Evolutionary conservation across 2,888 invertebrate genomes (phyloP).

Genomic region (Lysandra bellargus): DNA sequence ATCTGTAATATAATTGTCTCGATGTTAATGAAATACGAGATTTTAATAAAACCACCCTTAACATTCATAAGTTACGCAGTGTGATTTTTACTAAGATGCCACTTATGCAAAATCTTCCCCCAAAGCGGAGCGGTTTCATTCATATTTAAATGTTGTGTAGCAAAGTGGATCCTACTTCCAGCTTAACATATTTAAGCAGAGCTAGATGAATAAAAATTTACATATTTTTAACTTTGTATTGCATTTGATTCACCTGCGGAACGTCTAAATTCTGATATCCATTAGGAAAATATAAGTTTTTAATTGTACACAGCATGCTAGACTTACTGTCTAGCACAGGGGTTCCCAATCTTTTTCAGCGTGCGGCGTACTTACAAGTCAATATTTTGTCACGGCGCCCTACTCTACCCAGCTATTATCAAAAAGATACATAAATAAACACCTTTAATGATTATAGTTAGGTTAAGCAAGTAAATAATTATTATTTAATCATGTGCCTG

Average conservation of each 20-base stretch:
- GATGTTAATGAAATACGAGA: not conserved
- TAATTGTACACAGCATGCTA: no score
- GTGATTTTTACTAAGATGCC: constrained; percentile 20
- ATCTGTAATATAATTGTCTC: not conserved
- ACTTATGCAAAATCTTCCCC: constrained; percentile 25
- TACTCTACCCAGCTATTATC: no score
- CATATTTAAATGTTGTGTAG: constrained; percentile 30
- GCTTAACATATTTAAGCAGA: not conserved
- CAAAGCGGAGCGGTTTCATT: constrained; percentile 24
- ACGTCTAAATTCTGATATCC: not conserved
- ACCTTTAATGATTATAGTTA: no score
- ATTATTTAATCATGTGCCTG: no score
- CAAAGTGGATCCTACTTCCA: constrained; percentile 18
- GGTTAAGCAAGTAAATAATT: no score
- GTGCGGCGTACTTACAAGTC: no score
- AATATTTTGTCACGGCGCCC: no score
- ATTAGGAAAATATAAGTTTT: not conserved
- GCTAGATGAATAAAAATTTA: not conserved
- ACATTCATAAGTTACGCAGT: constrained; percentile 17
- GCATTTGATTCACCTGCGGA: not conserved
- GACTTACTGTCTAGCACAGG: no score
- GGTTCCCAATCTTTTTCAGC: no score
- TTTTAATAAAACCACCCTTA: not conserved
- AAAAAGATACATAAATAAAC: no score
- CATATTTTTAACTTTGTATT: not conserved